phyloP scores from a whole-genome alignment of 2,113 vertebrate genomes.

The Megaceryle maxima region DNA sequence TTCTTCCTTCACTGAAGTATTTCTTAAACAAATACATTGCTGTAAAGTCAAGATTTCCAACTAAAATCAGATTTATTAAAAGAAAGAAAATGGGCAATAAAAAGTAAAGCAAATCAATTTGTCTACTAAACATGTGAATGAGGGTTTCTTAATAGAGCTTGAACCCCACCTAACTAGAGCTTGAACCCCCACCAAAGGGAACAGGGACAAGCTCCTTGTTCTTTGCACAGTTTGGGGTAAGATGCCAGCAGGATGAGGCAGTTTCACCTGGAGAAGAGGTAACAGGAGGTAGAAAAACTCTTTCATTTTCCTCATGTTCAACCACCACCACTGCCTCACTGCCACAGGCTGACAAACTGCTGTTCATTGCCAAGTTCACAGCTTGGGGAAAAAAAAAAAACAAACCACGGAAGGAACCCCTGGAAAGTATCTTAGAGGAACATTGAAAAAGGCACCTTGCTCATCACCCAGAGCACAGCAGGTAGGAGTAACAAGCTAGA shows the following conservation, averaged over 20 bases:
- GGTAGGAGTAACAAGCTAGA: neutral
- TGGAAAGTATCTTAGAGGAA: too few relatives aligned
- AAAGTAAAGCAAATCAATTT: neutral
- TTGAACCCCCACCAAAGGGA: neutral
- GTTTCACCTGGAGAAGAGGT: neutral
- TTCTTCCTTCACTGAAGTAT: neutral
- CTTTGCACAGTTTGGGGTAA: neutral
- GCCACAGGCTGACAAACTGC: neutral
- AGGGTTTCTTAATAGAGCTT: neutral
- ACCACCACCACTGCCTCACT: neutral
- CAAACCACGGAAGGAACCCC: neutral
- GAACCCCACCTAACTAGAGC: neutral
- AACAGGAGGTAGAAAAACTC: neutral
- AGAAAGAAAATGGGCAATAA: fast-evolving
- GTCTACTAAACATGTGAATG: neutral
- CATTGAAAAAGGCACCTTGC: neutral
- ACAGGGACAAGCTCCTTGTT: neutral
- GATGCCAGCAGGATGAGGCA: neutral
- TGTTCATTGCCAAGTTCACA: neutral
- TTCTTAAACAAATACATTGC: neutral
- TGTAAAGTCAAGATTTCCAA: neutral
- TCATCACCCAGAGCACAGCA: too few relatives aligned
- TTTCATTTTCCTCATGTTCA: neutral
- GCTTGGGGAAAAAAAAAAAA: neutral
- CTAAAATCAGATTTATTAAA: neutral